Conservation (phyloP, 2,888 invertebrate species). For the Xylota segnis region DNA sequence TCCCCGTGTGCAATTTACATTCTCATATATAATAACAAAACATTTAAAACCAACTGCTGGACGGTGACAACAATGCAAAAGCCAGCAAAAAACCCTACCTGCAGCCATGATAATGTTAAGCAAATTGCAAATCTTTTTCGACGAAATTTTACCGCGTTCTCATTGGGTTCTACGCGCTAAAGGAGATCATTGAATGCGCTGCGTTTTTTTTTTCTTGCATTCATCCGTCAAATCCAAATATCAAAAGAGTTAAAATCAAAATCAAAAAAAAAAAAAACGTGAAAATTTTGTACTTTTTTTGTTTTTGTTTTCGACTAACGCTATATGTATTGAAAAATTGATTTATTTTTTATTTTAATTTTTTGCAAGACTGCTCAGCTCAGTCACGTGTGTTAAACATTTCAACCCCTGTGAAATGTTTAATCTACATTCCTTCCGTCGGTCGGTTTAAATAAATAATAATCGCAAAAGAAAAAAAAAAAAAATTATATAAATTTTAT, state of each 20-base stretch:
- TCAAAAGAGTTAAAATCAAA: background rate
- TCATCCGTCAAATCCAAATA: background rate
- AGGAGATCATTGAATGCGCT: slow-evolving; percentile 36
- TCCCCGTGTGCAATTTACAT: slow-evolving; percentile 29
- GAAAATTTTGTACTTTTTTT: background rate
- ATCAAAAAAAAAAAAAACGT: no score
- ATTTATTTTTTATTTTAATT: slow-evolving; percentile 5
- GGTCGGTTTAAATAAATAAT: slow-evolving; percentile 54
- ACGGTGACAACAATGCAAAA: slow-evolving; percentile 30
- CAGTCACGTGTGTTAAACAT: slow-evolving; percentile 59
- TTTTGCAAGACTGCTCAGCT: background rate
- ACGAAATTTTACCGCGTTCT: slow-evolving; percentile 58
- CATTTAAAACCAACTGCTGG: slow-evolving; percentile 34
- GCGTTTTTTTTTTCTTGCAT: background rate
- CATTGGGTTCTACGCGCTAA: slow-evolving; percentile 50
- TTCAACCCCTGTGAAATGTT: slow-evolving; percentile 61
- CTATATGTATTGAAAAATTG: background rate
- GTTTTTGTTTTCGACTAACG: slow-evolving; percentile 12
- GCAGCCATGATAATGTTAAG: slow-evolving; percentile 61
- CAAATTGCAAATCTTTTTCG: slow-evolving; percentile 67
- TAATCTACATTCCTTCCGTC: slow-evolving; percentile 58
- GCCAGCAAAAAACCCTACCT: slow-evolving; percentile 16
- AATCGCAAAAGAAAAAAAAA: slow-evolving; percentile 23
- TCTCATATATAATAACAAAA: slow-evolving; percentile 44
- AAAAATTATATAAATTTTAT: slow-evolving; percentile 30